Evolutionary conservation across 2,888 invertebrate species (phyloP).

Genomic region (Ischnura elegans): DNA sequence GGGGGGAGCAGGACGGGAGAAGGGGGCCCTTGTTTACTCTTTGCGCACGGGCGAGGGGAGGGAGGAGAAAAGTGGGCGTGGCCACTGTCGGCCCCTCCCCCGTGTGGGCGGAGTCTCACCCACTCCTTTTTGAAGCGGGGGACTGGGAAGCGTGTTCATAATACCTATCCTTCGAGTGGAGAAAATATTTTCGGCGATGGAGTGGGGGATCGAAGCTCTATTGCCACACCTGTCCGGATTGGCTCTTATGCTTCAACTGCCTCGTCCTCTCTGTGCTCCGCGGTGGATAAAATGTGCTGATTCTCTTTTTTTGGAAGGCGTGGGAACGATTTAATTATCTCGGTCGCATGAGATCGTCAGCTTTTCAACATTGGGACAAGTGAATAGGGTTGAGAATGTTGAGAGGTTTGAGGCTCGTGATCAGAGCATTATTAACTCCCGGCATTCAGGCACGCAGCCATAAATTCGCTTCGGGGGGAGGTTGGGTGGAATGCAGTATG

Average conservation of each 20-base stretch:
- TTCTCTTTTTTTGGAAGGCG: background rate
- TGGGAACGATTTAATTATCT: background rate
- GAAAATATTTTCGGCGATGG: too few relatives aligned
- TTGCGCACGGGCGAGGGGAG: background rate
- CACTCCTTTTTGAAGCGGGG: background rate
- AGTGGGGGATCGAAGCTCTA: background rate
- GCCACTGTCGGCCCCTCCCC: background rate
- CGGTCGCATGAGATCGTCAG: background rate
- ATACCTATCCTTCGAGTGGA: too few relatives aligned
- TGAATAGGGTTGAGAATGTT: background rate
- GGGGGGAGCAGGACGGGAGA: background rate
- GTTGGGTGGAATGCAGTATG: too few relatives aligned
- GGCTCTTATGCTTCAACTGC: background rate
- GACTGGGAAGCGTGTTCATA: too few relatives aligned
- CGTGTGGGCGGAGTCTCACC: constrained; percentile 45
- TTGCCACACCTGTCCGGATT: background rate
- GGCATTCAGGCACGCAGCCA: too few relatives aligned
- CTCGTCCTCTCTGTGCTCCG: background rate
- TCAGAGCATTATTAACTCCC: too few relatives aligned
- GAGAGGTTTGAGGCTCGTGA: too few relatives aligned
- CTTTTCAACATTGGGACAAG: background rate
- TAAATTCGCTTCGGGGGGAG: too few relatives aligned
- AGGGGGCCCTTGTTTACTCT: background rate
- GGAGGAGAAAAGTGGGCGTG: background rate
- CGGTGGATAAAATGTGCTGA: background rate